These are phyloP conservation scores for Oegoconia quadripuncta DNA, from an alignment of 2,888 invertebrate species.

Conservation along the genomic window DNA sequence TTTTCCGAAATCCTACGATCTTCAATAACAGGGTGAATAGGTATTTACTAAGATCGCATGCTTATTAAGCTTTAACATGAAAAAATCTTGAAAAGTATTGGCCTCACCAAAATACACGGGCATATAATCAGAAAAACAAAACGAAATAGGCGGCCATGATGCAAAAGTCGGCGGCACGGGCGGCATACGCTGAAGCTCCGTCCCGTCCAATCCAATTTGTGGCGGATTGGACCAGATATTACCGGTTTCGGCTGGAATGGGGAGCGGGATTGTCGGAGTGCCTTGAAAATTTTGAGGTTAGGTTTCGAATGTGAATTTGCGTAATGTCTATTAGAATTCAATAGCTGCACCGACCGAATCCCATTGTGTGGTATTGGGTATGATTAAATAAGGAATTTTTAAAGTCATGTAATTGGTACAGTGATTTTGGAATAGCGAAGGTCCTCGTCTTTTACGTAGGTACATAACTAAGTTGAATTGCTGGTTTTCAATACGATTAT, in stretches of 20 bases:
- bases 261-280: conserved; percentile 13
- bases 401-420: too few species aligned
- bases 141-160: conserved; percentile 28
- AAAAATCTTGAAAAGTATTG: background rate
- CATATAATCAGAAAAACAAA: conserved; percentile 11
- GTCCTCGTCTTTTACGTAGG: too few species aligned
- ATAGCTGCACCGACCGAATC: background rate
- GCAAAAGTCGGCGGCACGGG: conserved; percentile 38
- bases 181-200: conserved; percentile 20
- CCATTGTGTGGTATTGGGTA: conserved; percentile 1
- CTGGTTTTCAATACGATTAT: too few species aligned
- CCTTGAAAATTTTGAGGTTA: conserved; percentile 23
- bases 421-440: too few species aligned
- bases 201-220: conserved; percentile 60
- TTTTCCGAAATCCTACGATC: too few species aligned
- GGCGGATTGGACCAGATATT: conserved; percentile 51
- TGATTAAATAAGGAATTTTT: too few species aligned
- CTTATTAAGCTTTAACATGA: background rate
- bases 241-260: conserved; percentile 15
- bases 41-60: too few species aligned
- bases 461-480: too few species aligned
- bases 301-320: conserved; percentile 9
- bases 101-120: conserved; percentile 1
- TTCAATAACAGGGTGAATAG: too few species aligned
- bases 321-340: conserved; percentile 25